phyloP scores from a whole-genome alignment of 2,797 vertebrate genomes.

The Mallotus villosus region DNA sequence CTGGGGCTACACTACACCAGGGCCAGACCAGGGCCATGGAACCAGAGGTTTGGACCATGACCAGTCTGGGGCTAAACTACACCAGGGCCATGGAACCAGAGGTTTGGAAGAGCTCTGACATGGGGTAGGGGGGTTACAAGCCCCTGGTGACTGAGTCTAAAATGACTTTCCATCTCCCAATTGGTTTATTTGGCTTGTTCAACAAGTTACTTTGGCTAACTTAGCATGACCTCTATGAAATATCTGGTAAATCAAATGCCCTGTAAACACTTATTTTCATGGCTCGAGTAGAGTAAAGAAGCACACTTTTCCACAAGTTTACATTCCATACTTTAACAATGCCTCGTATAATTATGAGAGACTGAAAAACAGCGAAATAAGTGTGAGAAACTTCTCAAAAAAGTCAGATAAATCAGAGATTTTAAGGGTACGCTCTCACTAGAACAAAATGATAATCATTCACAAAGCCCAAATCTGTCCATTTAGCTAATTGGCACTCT shows the following conservation, averaged over 20 bases:
- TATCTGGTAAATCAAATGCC: too few relatives aligned
- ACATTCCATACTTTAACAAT: too few relatives aligned
- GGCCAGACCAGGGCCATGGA: not conserved
- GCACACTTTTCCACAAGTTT: too few relatives aligned
- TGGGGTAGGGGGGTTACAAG: conserved; percentile 40
- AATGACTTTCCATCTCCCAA: conserved; percentile 42
- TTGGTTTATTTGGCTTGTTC: conserved; percentile 37
- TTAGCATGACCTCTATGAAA: too few relatives aligned
- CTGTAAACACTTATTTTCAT: too few relatives aligned
- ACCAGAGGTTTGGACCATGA: conserved; percentile 3
- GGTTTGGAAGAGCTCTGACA: conserved; percentile 24
- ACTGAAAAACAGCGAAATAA: too few relatives aligned
- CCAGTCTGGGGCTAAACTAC: not conserved
- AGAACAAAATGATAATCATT: conserved; percentile 45
- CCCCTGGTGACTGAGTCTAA: conserved; percentile 33
- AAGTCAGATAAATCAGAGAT: too few relatives aligned
- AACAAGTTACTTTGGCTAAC: too few relatives aligned
- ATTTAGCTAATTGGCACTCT: conserved; percentile 52
- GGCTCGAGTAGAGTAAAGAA: too few relatives aligned
- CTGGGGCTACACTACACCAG: not conserved
- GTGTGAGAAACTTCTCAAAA: too few relatives aligned
- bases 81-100: not conserved
- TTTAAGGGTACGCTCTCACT: too few relatives aligned
- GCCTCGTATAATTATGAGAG: too few relatives aligned
- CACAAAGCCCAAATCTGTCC: conserved; percentile 38